phyloP scores from a whole-genome alignment of 2,113 vertebrate genomes.

The Calypte anna region DNA sequence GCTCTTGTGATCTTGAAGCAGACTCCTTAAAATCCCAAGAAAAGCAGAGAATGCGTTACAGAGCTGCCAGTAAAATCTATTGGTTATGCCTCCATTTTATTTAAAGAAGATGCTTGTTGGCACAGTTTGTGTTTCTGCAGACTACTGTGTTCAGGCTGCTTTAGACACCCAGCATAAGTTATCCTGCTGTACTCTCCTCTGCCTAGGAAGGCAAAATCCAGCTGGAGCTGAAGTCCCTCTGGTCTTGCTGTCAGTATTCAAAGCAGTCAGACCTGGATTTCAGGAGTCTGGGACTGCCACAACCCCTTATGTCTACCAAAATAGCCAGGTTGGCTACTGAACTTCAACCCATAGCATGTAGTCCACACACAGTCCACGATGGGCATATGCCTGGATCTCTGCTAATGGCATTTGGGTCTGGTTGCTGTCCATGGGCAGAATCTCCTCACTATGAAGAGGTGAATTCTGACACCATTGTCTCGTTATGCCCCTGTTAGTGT shows the following conservation, averaged over 20 bases:
- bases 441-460: too few relatives aligned
- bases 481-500: neutral
- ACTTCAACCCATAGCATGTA: neutral
- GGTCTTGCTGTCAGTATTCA: neutral
- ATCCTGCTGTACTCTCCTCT: neutral
- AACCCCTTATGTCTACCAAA: neutral
- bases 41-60: neutral
- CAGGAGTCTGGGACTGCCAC: neutral
- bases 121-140: neutral
- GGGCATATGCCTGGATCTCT: rapidly evolving
- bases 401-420: neutral
- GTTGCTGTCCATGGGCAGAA: neutral
- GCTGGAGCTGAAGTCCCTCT: neutral
- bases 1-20: neutral
- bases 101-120: neutral
- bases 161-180: neutral
- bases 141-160: neutral
- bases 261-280: neutral
- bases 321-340: neutral
- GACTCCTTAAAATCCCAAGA: neutral
- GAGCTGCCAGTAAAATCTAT: neutral
- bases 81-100: neutral
- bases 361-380: neutral
- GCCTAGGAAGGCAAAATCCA: neutral
- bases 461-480: neutral